Base-by-base conservation (phyloP, 2,888 invertebrate species). In the Lasiommata megera region DNA sequence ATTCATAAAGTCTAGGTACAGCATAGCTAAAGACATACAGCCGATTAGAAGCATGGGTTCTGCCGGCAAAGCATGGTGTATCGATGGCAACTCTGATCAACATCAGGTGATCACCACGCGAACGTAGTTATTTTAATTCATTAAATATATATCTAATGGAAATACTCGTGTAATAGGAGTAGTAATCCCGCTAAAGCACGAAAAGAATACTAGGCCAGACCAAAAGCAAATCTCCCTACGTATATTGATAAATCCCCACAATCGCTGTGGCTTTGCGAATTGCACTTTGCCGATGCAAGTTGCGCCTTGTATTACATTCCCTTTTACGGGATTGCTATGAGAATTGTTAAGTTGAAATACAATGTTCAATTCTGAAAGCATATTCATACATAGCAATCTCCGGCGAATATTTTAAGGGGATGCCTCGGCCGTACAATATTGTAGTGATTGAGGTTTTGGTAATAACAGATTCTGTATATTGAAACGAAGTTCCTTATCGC, bases 241-340 rank as follows among this genome's bases (percentile, higher is more conserved):
- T 76, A 76, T 83, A 80, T 83, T 79, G 83, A 79, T 80, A 86
- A 86, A 84, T 84, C 85, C 86, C 74, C 70, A 84, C 82, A 80
- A 84, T 82, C 81, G 81, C 73, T 79, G 75, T 66, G 73, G 82
- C 84, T 86, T 84, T 84, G 79, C 73, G 74, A 77, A 80, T 79
- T 78, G 78, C 77, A 77, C 76, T 77, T 68, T 69, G 70, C 70
- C 71, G 68, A 72, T 78, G 75, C 77, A 78, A 76, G 73, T 77
- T 79, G 77, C 72, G 75, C 77, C 77, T 78, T 74, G 77, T 79
- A 79, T 77, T 77, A 77, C 71, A 80, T 80, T 80, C 76, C 68
- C 77, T 77, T 80, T 78, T 71, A 69, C 61, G 61, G 71, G 73
- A 74, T 76, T 74, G 77, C 70, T 59, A 54, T 60, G 60, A 61